phyloP scores from a whole-genome alignment of 2,797 vertebrate species.

The Galaxias olidus region DNA sequence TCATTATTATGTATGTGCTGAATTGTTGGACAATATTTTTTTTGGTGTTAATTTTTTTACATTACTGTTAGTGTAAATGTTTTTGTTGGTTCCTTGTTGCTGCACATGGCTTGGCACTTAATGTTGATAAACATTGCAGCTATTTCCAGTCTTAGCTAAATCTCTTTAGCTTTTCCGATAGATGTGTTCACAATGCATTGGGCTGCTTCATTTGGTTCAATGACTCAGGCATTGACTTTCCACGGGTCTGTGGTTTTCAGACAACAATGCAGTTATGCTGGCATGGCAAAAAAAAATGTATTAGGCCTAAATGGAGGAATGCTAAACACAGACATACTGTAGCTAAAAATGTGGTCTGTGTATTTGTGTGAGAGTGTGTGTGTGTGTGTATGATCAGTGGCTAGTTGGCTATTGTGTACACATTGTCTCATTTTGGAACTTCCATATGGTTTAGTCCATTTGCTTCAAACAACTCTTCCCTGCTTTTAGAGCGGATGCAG shows the following conservation, averaged over 20 bases:
- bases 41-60: constrained; percentile 38
- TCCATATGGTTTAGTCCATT: too few species aligned
- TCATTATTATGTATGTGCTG: constrained; percentile 34
- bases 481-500: too few species aligned
- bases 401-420: not conserved
- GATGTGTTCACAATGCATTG: constrained; percentile 21
- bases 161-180: constrained; percentile 56
- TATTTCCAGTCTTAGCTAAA: constrained; percentile 48
- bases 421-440: too few species aligned
- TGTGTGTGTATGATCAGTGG: not conserved
- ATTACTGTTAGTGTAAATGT: constrained; percentile 49
- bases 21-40: constrained; percentile 38
- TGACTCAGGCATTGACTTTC: constrained; percentile 21
- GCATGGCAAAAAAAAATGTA: constrained; percentile 58
- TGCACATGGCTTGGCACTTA: constrained; percentile 53
- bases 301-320: constrained; percentile 37
- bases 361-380: constrained; percentile 1
- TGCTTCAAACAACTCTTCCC: too few species aligned
- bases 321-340: constrained; percentile 9
- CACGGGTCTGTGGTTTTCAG: constrained; percentile 50
- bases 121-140: constrained; percentile 50
- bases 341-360: not conserved
- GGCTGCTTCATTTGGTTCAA: constrained; percentile 34
- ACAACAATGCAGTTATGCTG: constrained; percentile 53
- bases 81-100: constrained; percentile 59